Base-by-base conservation (phyloP, 2,113 vertebrate genomes). In the Nansenia antarctica region DNA sequence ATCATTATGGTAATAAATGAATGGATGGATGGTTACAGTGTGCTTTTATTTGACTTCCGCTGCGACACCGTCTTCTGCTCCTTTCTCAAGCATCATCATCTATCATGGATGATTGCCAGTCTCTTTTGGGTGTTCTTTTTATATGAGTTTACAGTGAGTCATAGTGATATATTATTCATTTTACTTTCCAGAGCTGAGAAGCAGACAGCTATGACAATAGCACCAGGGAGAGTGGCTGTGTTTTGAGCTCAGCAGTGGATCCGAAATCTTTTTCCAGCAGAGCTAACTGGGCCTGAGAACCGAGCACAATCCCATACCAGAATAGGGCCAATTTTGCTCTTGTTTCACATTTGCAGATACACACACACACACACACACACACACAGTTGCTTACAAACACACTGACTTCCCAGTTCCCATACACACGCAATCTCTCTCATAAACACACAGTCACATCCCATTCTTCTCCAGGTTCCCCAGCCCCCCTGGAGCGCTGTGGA, bases 91-190 rank as follows among this genome's bases (percentile, higher is more conserved):
- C 55, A 7, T 29, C 29, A 26, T 58, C 55, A 58, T 30, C 29
- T 27, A 31, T 27, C 54, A 58, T 3, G 55, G n/a, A 58, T 58
- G 26, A 32, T 32, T n/a, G n/a, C 29, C 11, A 15, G 27, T 27
- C 15, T 24, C 27, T 60, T 35, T 35, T 32, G 8, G n/a, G 58
- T 22, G 18, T 6, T n/a, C n/a, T 60, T 35, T 60, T 26, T 31
- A 3, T 35, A 2, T 60, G 31, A 34, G 34, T 31, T 18, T 11
- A 9, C 32, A 78, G 71, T 66, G 63, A 82, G 83, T 72, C 26
- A 6, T 64, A 63, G 12, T 63, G 12, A 9, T 59, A n/a, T 9
- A 32, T 29, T 27, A 42, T 42, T 37, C 12, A 26, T 62, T 42
- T 26, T 32, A 37, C 26, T 62, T 45, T 26, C 37, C 5, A 63